Evolutionary conservation across 2,113 vertebrate species (phyloP).

Genomic region (Phaetusa simplex): DNA sequence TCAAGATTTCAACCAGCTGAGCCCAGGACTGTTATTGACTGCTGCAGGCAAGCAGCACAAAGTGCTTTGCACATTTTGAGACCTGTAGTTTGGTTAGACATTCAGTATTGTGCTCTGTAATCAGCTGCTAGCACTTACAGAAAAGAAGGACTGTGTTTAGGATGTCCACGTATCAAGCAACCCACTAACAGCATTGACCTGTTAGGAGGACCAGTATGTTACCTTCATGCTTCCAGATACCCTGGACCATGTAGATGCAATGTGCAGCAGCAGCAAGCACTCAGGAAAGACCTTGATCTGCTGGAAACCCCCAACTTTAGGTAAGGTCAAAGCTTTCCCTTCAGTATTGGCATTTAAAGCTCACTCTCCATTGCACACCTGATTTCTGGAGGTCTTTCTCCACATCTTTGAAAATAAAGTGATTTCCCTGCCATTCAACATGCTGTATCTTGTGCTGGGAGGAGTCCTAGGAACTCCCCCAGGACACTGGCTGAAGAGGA

Average conservation of each 20-base stretch:
- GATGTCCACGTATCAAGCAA: background rate
- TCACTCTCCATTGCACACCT: background rate
- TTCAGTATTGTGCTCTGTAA: background rate
- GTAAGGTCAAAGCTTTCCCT: background rate
- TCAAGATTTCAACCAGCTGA: background rate
- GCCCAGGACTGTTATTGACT: background rate
- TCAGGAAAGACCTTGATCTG: background rate
- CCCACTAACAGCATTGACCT: background rate
- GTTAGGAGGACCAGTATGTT: background rate
- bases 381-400: background rate
- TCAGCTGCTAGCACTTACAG: background rate
- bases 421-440: background rate
- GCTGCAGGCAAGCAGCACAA: background rate
- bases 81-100: background rate
- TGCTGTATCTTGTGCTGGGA: background rate
- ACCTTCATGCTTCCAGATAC: background rate
- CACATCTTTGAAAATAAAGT: background rate
- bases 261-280: background rate
- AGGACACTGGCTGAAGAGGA: background rate
- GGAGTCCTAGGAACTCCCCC: background rate
- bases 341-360: background rate
- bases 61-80: background rate
- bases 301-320: background rate
- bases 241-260: background rate
- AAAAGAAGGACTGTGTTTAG: background rate